phyloP scores from a whole-genome alignment of 2,113 vertebrate species.

The Forbesichthys agassizii region DNA sequence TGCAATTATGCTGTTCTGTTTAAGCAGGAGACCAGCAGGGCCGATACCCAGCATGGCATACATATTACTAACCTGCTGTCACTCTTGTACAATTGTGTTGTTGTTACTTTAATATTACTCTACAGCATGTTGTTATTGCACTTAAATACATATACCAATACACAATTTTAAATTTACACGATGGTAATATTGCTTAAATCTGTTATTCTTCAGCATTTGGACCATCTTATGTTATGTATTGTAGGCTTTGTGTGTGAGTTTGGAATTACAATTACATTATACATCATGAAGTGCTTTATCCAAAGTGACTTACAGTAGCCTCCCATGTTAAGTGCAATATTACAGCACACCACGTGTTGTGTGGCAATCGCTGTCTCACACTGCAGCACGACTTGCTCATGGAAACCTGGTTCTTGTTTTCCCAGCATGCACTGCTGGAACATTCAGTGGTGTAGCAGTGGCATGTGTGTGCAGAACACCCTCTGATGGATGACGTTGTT shows the following conservation, averaged over 20 bases:
- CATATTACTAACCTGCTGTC: not conserved
- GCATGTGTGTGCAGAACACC: constrained; percentile 33
- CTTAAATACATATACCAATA: no score
- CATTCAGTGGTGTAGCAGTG: constrained; percentile 44
- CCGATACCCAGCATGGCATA: not conserved
- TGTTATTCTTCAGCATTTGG: no score
- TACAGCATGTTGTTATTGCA: not conserved
- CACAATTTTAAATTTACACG: no score
- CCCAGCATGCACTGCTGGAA: constrained; percentile 35
- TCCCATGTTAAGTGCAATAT: no score
- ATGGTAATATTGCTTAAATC: no score
- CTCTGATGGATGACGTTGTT: constrained; percentile 49
- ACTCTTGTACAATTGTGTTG: not conserved
- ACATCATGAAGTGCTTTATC: no score
- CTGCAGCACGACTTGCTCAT: constrained; percentile 28
- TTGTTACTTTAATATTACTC: not conserved
- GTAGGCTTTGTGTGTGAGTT: no score
- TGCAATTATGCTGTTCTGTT: not conserved
- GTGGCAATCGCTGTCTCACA: constrained; percentile 22
- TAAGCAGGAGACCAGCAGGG: no score
- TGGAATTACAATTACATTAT: no score
- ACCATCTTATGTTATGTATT: no score
- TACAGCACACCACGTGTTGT: no score
- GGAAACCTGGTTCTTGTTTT: constrained; percentile 41
- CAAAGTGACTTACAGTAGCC: no score